These are phyloP conservation scores for Trichacis sp. DNA, from an alignment of 2,888 invertebrate genomes.

Conservation along the genomic window DNA sequence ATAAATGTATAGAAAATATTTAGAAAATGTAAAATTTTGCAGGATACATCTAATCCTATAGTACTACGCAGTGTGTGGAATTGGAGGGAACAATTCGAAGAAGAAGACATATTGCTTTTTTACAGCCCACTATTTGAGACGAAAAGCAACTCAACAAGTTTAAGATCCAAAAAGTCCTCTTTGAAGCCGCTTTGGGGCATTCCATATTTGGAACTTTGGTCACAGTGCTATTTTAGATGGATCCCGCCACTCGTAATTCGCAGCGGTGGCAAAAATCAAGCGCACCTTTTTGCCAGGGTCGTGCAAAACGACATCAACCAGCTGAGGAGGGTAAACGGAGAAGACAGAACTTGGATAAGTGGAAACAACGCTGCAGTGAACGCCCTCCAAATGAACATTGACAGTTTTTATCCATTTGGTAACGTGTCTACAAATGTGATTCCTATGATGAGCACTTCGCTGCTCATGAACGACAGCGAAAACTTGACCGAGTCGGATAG, in stretches of 20 bases:
- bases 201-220: constrained; percentile 80
- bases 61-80: constrained; percentile 87
- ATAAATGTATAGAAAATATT: too few species aligned
- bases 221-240: constrained; percentile 92
- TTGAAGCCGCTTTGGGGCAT: constrained; percentile 72
- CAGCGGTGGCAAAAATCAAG: constrained; percentile 77
- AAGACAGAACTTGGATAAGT: constrained; percentile 40
- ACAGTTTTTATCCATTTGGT: constrained; percentile 67
- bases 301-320: constrained; percentile 70
- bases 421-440: constrained; percentile 57
- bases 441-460: constrained; percentile 72
- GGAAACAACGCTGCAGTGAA: constrained; percentile 47
- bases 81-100: constrained; percentile 88
- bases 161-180: constrained; percentile 27
- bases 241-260: constrained; percentile 83
- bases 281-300: constrained; percentile 71
- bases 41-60: constrained; percentile 71
- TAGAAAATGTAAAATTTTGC: too few species aligned
- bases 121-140: constrained; percentile 83
- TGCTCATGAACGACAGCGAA: constrained; percentile 73
- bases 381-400: constrained; percentile 62
- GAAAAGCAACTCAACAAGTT: constrained; percentile 22
- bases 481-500: constrained; percentile 79
- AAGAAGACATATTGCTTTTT: constrained; percentile 84
- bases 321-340: constrained; percentile 63